phyloP scores from a whole-genome alignment of 2,888 invertebrate species.

The Cephus spinipes region DNA sequence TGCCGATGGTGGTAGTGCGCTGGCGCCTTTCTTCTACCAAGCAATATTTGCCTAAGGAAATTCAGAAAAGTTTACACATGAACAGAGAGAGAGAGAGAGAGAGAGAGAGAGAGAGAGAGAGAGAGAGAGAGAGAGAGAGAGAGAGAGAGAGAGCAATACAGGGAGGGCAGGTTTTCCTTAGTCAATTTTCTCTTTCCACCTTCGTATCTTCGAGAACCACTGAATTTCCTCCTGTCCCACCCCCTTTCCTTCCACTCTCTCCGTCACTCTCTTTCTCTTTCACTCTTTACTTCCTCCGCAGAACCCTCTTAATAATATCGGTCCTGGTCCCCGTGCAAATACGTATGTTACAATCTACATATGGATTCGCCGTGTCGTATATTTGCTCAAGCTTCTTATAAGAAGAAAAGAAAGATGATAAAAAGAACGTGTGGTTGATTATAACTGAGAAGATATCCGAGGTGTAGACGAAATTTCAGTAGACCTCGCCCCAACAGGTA shows the following conservation, averaged over 20 bases:
- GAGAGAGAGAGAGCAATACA: slow-evolving; percentile 27
- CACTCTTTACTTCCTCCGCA: slow-evolving; percentile 13
- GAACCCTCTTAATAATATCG: slow-evolving; percentile 43
- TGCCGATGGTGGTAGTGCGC: too few species aligned
- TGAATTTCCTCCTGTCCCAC: neutral
- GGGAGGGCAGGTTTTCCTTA: slow-evolving; percentile 43
- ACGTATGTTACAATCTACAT: slow-evolving; percentile 7
- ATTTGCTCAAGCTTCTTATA: too few species aligned
- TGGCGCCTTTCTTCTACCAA: slow-evolving; percentile 26
- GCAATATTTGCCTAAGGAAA: slow-evolving; percentile 65
- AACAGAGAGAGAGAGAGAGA: slow-evolving; percentile 27
- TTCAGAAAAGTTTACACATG: slow-evolving; percentile 64
- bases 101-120: slow-evolving; percentile 9
- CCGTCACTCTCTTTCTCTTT: neutral
- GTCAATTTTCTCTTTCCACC: slow-evolving; percentile 47
- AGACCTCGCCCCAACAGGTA: neutral
- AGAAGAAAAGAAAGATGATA: neutral
- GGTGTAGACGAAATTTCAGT: neutral
- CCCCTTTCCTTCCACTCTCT: slow-evolving; percentile 8
- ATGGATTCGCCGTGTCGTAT: neutral
- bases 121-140: neutral
- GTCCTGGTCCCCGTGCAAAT: slow-evolving; percentile 22
- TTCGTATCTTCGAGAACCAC: slow-evolving; percentile 12
- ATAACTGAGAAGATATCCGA: slow-evolving; percentile 1
- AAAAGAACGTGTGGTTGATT: slow-evolving; percentile 11